Conservation (phyloP, 2,797 vertebrate genomes). For the Mergus octosetaceus region DNA sequence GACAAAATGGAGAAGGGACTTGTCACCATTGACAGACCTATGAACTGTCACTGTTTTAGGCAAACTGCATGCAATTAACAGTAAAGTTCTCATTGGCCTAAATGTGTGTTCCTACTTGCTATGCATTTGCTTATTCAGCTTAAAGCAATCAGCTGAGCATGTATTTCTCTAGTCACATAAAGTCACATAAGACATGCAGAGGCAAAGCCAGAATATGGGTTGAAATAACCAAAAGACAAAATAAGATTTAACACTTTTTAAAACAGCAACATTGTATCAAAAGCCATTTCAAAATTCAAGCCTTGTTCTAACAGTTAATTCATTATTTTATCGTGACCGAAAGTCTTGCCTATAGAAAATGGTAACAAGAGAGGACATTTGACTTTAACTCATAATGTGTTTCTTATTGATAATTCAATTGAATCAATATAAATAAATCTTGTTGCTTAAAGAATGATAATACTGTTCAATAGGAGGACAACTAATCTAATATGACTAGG, state of each 20-base stretch:
- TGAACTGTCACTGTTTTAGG: not conserved
- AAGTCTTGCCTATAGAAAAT: not conserved
- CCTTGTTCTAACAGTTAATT: not conserved
- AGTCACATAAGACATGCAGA: not conserved
- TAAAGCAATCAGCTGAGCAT: not conserved
- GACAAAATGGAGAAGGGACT: not conserved
- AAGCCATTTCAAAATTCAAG: not conserved
- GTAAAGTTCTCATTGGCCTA: not conserved
- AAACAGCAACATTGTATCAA: not conserved
- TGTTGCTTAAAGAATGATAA: not conserved
- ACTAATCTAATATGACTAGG: not conserved
- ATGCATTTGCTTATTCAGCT: not conserved
- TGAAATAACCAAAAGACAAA: not conserved
- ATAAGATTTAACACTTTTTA: not conserved
- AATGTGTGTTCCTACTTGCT: not conserved
- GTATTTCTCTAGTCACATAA: not conserved
- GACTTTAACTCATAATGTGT: not conserved
- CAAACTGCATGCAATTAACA: not conserved
- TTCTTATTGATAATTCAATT: not conserved
- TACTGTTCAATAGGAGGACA: not conserved
- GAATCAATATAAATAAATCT: not conserved
- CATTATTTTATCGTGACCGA: not conserved
- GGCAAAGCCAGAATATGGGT: not conserved
- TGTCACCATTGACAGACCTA: not conserved
- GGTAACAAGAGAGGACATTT: not conserved